Conservation (phyloP, 1,140 invertebrate species). For the Copidosoma floridanum region DNA sequence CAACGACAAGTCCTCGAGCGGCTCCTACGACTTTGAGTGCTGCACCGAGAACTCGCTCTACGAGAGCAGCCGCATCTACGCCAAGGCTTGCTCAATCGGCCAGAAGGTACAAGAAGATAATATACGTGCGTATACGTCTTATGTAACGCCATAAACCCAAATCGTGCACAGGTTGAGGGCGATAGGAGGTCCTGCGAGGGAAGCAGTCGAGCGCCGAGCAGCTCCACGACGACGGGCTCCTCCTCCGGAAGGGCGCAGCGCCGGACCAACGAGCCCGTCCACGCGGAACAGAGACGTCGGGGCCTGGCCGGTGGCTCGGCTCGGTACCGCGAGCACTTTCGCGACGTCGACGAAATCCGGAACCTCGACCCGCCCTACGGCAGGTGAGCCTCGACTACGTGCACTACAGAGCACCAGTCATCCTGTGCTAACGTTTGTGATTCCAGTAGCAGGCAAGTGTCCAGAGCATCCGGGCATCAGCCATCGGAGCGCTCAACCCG, state of each 20-base stretch:
- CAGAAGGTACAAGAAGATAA: too few relatives aligned
- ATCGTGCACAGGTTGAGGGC: too few relatives aligned
- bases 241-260: slow-evolving; percentile 1
- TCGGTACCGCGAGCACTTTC: slow-evolving; percentile 36
- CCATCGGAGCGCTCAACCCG: neutral
- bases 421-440: too few relatives aligned
- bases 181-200: neutral
- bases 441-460: too few relatives aligned
- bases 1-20: slow-evolving; percentile 1
- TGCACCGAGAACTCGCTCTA: slow-evolving; percentile 24
- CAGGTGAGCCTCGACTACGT: too few relatives aligned
- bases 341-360: slow-evolving; percentile 50
- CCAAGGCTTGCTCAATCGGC: too few relatives aligned
- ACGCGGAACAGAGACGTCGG: neutral
- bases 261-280: neutral
- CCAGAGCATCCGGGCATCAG: too few relatives aligned
- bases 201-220: neutral
- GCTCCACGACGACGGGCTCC: neutral
- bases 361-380: slow-evolving; percentile 28
- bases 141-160: too few relatives aligned
- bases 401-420: too few relatives aligned
- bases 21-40: slow-evolving; percentile 10
- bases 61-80: slow-evolving; percentile 15
- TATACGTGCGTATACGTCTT: too few relatives aligned
- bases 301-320: neutral